Evolutionary conservation across 92 coral and sea anemone genomes (phyloP).

Genomic region (Muricea muricata): DNA sequence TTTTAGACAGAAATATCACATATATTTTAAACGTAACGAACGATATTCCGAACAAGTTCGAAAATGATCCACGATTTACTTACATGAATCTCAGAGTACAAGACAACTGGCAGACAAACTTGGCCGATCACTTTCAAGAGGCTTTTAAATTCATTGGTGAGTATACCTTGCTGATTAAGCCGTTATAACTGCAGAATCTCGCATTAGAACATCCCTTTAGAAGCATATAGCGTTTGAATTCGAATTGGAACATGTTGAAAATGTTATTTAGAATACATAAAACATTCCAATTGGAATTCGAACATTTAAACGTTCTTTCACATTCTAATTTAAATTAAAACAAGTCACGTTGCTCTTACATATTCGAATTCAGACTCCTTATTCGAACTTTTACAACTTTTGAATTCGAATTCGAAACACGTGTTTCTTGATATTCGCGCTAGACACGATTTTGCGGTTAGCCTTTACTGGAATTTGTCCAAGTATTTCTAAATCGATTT

Average conservation of each 20-base stretch:
- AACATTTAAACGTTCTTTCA: background rate
- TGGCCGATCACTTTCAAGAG: slow-evolving; percentile 89
- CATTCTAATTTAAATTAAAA: background rate
- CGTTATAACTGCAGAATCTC: background rate
- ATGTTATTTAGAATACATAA: background rate
- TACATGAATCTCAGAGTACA: slow-evolving; percentile 97
- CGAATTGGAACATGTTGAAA: background rate
- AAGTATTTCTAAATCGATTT: background rate
- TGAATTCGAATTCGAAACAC: background rate
- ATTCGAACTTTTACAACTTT: background rate
- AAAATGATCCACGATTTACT: slow-evolving; percentile 83
- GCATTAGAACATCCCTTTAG: background rate
- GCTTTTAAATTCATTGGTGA: slow-evolving; percentile 96
- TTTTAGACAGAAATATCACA: slow-evolving; percentile 79
- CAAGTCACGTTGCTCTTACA: background rate
- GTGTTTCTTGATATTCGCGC: slow-evolving; percentile 11
- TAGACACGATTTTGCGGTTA: background rate
- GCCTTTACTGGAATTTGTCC: background rate
- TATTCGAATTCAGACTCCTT: background rate
- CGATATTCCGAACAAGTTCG: slow-evolving; percentile 94
- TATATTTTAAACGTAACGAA: slow-evolving; percentile 92
- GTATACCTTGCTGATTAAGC: slow-evolving; percentile 43
- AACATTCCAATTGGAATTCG: background rate
- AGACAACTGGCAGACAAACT: slow-evolving; percentile 93
- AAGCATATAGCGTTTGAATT: background rate